Evolutionary conservation across 37 sponge, comb jelly and placozoan species (phyloP).

Genomic region (Oscarella lobularis): DNA sequence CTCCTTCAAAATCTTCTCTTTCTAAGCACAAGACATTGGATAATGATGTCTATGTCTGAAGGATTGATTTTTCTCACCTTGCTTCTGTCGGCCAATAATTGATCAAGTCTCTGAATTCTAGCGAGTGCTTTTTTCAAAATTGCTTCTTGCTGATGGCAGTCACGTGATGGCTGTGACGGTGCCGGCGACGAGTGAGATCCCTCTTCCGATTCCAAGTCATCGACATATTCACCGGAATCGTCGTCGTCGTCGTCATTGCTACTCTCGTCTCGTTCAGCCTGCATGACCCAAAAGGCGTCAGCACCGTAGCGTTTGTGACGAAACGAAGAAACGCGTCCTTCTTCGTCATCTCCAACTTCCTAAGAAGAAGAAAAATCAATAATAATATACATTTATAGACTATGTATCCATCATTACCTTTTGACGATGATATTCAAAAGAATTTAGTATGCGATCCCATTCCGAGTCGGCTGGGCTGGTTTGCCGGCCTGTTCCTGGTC

Average conservation of each 20-base stretch:
- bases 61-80: neutral
- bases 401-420: neutral
- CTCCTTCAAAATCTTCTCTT: neutral
- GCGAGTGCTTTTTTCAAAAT: neutral
- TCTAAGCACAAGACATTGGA: neutral
- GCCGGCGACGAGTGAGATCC: too few species aligned
- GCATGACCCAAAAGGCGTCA: neutral
- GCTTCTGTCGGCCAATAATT: neutral
- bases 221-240: neutral
- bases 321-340: too few species aligned
- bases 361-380: neutral
- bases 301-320: too few species aligned
- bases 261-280: neutral
- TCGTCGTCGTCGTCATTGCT: neutral
- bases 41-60: neutral
- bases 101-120: neutral
- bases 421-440: neutral
- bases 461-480: conserved; percentile 3
- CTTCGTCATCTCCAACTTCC: neutral
- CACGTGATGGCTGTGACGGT: too few species aligned
- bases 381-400: neutral
- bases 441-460: neutral
- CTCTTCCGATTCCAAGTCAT: neutral
- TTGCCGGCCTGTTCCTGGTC: too few species aligned
- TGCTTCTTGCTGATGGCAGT: too few species aligned